A percentile compares a stretch with the other conserved stretches of the same genome.
Conservation (phyloP, 2,797 vertebrate genomes). For the Oryzias sinensis region DNA sequence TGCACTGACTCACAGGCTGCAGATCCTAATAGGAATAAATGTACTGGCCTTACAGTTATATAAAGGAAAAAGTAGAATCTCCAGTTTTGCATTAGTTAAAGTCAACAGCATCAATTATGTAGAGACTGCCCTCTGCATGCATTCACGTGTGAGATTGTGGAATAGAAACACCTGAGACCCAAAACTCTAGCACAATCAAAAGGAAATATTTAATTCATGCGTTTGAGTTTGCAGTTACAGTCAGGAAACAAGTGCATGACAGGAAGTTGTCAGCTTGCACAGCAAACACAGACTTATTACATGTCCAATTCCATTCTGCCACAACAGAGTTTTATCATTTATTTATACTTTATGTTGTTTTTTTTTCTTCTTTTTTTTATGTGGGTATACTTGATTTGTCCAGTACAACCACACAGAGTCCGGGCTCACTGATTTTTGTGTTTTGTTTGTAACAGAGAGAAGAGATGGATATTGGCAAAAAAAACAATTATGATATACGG, state of each 20-base stretch:
- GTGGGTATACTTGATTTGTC: too few species aligned
- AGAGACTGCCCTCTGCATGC: neutral
- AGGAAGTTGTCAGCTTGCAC: too few species aligned
- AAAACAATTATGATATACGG: too few species aligned
- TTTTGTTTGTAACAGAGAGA: too few species aligned
- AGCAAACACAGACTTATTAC: neutral
- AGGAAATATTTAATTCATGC: slow-evolving; percentile 33
- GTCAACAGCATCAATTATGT: slow-evolving; percentile 15
- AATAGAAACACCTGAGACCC: slow-evolving; percentile 13
- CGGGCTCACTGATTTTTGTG: too few species aligned
- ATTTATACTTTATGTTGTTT: too few species aligned
- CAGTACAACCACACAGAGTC: too few species aligned
- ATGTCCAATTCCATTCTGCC: too few species aligned
- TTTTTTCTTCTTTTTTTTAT: too few species aligned
- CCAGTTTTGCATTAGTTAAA: neutral
- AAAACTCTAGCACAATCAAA: slow-evolving; percentile 8
- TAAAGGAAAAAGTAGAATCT: too few species aligned
- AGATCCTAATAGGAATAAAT: slow-evolving; percentile 9
- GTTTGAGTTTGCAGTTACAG: slow-evolving; percentile 29
- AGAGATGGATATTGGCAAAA: too few species aligned
- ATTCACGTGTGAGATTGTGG: neutral
- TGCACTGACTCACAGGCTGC: slow-evolving; percentile 6
- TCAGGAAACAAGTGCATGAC: slow-evolving; percentile 10
- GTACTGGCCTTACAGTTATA: neutral
- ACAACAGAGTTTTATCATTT: too few species aligned